Base-by-base conservation (phyloP, 2,113 vertebrate genomes). In the Oplegnathus fasciatus region DNA sequence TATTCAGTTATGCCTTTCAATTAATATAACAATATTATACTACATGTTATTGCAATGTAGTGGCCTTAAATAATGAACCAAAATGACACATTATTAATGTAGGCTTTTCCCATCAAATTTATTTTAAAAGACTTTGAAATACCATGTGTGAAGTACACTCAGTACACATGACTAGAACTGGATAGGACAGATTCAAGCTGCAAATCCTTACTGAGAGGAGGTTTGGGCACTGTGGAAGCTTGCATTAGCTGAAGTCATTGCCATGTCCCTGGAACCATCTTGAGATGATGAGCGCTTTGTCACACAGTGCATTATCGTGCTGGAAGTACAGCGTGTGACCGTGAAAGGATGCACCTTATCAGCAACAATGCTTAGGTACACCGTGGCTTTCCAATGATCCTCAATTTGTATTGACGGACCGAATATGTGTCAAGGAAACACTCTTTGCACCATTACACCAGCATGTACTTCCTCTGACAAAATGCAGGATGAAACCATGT, bases 271-370 rank as follows among this genome's bases (percentile, higher is more conserved):
- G 69, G 46, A 82, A 62, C 22, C 22, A 60, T 50, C 22, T 44
- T 66, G 34, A 52, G 3, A 57, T 54, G 44, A 68, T 28, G 30
- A 50, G 52, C 60, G 6, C 74, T 78, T 72, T 57, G 30, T 66
- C 34, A 78, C 34, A 48, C 24, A 0, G 58, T 44, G 52, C 58
- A 58, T 76, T 58, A 64, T 72, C 3, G 5, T 62, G 37, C 37
- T 70, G 57, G 24, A 50, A 67, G 50, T 54, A 72, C 61, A 68
- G 48, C 0, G 15, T 68, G 44, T 80, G 79, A 74, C 73, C 57
- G 61, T 57, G 69, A 72, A 78, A 13, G 30, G 9, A 32, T 66
- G 37, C 52, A 75, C 3, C 61, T 54, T 40, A 40, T 75, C 64
- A 48, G 22, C 46, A 62, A 68, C 69, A 67, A 30, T 22, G 50